Conservation (phyloP, 2,797 vertebrate genomes). For the Falco peregrinus region DNA sequence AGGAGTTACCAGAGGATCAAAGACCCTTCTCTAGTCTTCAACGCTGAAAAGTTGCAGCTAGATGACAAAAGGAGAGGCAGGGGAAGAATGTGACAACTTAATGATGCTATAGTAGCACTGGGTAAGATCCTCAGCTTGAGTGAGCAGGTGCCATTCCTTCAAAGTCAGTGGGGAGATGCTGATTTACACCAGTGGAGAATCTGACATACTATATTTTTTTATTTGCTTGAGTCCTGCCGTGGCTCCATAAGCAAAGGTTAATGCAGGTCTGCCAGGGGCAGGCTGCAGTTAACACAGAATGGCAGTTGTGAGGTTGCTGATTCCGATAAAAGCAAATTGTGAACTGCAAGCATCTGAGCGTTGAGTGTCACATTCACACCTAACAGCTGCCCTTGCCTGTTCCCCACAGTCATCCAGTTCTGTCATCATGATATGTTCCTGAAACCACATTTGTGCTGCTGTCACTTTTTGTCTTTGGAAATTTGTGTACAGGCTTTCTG, state of each 20-base stretch:
- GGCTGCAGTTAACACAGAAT: constrained; percentile 65
- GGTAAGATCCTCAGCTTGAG: constrained; percentile 26
- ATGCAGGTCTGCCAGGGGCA: constrained; percentile 63
- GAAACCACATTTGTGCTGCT: constrained; percentile 25
- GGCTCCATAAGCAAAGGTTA: constrained; percentile 71
- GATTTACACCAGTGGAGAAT: constrained; percentile 52
- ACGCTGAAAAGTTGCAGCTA: constrained; percentile 45
- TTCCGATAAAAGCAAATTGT: constrained; percentile 66
- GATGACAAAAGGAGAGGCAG: constrained; percentile 45
- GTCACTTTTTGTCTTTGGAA: constrained; percentile 46
- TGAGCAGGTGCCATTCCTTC: constrained; percentile 19
- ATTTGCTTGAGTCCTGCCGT: constrained; percentile 61
- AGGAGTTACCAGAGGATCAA: constrained; percentile 64
- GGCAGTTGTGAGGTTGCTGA: constrained; percentile 57
- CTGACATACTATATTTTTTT: constrained; percentile 48
- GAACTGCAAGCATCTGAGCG: constrained; percentile 65
- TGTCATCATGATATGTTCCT: constrained; percentile 21
- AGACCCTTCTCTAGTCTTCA: constrained; percentile 54
- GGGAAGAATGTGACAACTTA: constrained; percentile 53
- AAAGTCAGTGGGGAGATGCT: constrained; percentile 26
- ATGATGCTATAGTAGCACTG: background rate
- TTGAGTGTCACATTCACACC: constrained; percentile 60
- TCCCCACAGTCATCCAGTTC: constrained; percentile 40
- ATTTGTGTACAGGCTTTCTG: background rate
- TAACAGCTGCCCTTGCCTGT: constrained; percentile 44